A percentile compares a stretch with the other conserved stretches of the same genome.
phyloP scores from a whole-genome alignment of 1,140 invertebrate genomes.

The Laodelphax striatellus region DNA sequence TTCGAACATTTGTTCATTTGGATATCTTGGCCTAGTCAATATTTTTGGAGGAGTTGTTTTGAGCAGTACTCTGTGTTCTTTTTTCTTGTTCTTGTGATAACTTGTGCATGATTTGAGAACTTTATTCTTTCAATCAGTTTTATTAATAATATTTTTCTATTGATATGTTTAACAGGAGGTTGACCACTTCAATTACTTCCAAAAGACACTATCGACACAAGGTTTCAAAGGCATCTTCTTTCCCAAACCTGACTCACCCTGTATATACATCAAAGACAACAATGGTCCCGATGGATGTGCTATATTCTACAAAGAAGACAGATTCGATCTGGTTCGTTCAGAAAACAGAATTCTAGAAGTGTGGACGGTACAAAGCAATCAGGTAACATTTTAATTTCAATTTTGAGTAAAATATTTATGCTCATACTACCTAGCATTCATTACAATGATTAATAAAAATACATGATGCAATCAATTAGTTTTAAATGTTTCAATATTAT shows the following conservation, averaged over 20 bases:
- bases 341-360: constrained; percentile 52
- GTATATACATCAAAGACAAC: constrained; percentile 56
- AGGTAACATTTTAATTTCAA: constrained; percentile 43
- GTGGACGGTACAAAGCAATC: constrained; percentile 56
- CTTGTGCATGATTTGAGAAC: too few relatives aligned
- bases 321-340: constrained; percentile 45
- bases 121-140: too few relatives aligned
- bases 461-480: too few relatives aligned
- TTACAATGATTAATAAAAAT: too few relatives aligned
- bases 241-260: constrained; percentile 69
- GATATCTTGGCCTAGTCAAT: too few relatives aligned
- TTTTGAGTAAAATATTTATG: too few relatives aligned
- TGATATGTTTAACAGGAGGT: constrained; percentile 44
- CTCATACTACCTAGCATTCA: too few relatives aligned
- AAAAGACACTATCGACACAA: constrained; percentile 43
- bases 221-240: constrained; percentile 61
- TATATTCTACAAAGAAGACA: constrained; percentile 53
- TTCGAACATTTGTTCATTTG: too few relatives aligned
- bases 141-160: constrained; percentile 18
- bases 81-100: too few relatives aligned
- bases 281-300: constrained; percentile 74
- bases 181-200: constrained; percentile 61
- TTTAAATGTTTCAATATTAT: too few relatives aligned
- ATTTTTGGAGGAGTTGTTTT: too few relatives aligned
- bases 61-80: not conserved